Percentiles rank a stretch among this genome's conserved stretches.
phyloP scores from a whole-genome alignment of 2,113 vertebrate genomes.

The Ellobius talpinus region DNA sequence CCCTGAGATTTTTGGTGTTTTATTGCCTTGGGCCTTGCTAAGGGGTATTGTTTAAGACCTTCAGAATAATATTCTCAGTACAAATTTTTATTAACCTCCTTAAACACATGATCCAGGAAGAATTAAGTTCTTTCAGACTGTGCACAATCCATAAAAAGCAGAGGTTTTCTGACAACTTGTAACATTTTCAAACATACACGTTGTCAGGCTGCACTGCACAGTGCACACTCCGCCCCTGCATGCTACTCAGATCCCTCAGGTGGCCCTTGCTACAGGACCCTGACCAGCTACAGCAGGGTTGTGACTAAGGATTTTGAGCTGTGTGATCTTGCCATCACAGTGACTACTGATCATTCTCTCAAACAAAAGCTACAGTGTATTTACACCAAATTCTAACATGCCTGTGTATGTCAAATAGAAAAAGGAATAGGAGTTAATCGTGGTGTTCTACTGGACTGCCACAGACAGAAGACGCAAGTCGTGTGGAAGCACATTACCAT shows the following conservation, averaged over 20 bases:
- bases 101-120: background rate
- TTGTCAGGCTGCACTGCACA: background rate
- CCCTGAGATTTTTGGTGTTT: background rate
- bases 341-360: background rate
- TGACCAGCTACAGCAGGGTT: background rate
- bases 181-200: background rate
- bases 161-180: background rate
- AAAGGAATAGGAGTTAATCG: background rate
- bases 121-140: background rate
- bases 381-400: conserved; percentile 20
- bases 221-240: background rate
- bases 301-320: background rate
- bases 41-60: background rate
- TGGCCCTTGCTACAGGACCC: background rate
- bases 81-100: background rate
- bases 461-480: background rate
- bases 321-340: background rate
- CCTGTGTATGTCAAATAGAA: conserved; percentile 43
- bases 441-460: background rate
- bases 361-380: background rate
- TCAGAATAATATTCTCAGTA: background rate
- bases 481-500: background rate
- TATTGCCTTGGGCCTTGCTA: conserved; percentile 1
- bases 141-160: background rate
- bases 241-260: no score